phyloP scores from a whole-genome alignment of 2,113 vertebrate genomes.

The Gavia stellata region DNA sequence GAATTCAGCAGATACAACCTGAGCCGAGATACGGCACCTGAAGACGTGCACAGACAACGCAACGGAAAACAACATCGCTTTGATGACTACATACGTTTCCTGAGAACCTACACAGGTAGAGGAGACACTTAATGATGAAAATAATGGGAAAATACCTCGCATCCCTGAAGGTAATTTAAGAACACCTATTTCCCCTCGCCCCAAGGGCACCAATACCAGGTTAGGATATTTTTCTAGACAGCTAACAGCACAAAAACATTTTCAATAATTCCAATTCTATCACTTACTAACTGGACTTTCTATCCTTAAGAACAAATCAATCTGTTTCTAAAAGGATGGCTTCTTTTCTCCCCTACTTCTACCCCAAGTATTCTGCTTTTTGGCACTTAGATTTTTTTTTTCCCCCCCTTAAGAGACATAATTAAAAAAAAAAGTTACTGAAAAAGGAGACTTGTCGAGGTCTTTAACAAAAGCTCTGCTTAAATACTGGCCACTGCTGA shows the following conservation, averaged over 20 bases:
- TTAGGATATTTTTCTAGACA: not conserved
- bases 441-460: not conserved
- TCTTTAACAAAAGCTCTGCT: not conserved
- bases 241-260: not conserved
- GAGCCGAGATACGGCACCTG: not conserved
- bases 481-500: not conserved
- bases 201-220: not conserved
- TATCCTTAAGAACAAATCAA: not conserved
- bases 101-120: not conserved
- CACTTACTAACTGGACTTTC: not conserved
- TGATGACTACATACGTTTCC: no score
- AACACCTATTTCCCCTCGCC: not conserved
- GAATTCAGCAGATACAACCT: not conserved
- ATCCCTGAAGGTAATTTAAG: not conserved
- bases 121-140: not conserved
- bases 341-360: not conserved
- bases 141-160: not conserved
- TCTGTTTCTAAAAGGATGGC: not conserved
- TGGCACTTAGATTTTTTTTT: not conserved
- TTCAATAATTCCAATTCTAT: not conserved
- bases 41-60: accelerated
- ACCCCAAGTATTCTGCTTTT: not conserved
- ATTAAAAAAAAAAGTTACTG: not conserved
- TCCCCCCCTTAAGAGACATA: not conserved
- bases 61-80: accelerated